Evolutionary conservation across 2,888 invertebrate species (phyloP).

Genomic region (Desoria tigrina): DNA sequence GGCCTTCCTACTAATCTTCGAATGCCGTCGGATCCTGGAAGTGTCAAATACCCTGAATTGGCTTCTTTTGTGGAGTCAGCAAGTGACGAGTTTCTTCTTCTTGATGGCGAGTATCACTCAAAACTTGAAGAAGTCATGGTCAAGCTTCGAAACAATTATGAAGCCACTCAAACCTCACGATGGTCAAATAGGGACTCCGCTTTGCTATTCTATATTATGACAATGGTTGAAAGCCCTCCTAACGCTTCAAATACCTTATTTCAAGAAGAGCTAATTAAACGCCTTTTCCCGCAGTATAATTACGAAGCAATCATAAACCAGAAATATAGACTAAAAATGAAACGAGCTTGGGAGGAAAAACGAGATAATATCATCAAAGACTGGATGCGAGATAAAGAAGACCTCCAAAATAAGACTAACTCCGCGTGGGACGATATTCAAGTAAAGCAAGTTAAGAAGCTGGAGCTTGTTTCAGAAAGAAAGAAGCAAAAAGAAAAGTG

Average conservation of each 20-base stretch:
- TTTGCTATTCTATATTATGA: constrained; percentile 34
- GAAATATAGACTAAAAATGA: constrained; percentile 45
- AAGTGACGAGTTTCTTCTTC: constrained; percentile 44
- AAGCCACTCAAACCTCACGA: constrained; percentile 20
- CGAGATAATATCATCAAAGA: constrained; percentile 39
- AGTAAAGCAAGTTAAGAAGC: constrained; percentile 22
- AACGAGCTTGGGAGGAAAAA: constrained; percentile 46
- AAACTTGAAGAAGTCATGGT: constrained; percentile 44
- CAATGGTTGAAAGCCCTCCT: constrained; percentile 17
- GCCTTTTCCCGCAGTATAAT: constrained; percentile 38
- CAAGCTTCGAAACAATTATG: constrained; percentile 28
- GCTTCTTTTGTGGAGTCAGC: constrained; percentile 32
- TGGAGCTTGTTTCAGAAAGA: constrained; percentile 26
- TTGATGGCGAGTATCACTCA: constrained; percentile 49
- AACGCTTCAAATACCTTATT: constrained; percentile 16
- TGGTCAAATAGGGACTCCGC: constrained; percentile 36
- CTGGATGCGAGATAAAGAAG: constrained; percentile 48
- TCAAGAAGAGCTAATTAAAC: constrained; percentile 36
- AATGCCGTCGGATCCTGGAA: constrained; percentile 29
- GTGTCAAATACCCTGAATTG: constrained; percentile 23
- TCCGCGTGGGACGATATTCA: constrained; percentile 3
- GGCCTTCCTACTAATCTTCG: constrained; percentile 39
- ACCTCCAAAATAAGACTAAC: constrained; percentile 23
- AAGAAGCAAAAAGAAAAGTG: constrained; percentile 44
- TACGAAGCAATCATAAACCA: constrained; percentile 42